These are phyloP conservation scores for Crotophaga sulcirostris DNA, from an alignment of 2,113 vertebrate species.

Conservation along the genomic window DNA sequence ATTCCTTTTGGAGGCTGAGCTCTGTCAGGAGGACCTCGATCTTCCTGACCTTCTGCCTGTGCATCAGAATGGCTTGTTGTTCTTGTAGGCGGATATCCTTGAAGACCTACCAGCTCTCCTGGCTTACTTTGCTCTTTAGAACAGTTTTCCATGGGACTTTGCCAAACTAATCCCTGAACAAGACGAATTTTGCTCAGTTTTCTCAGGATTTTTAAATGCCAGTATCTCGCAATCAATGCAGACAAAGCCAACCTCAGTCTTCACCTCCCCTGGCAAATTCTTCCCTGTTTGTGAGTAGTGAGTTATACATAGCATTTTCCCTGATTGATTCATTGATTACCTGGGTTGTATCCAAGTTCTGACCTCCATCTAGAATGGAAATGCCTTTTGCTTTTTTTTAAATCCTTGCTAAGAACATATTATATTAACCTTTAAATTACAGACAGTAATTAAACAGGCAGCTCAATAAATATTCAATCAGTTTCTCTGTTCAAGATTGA, in stretches of 20 bases:
- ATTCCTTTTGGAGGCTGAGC: background rate
- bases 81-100: background rate
- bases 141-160: background rate
- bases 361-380: background rate
- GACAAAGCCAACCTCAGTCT: background rate
- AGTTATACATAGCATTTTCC: background rate
- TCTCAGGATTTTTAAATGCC: background rate
- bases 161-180: background rate
- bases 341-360: background rate
- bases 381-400: background rate
- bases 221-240: background rate
- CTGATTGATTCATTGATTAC: background rate
- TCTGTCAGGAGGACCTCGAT: rapidly evolving
- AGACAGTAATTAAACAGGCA: background rate
- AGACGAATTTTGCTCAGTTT: background rate
- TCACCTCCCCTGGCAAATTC: background rate
- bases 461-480: background rate
- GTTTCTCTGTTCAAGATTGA: background rate
- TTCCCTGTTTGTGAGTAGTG: background rate
- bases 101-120: background rate
- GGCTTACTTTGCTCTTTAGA: background rate
- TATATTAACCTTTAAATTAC: background rate
- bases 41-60: background rate
- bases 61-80: background rate
- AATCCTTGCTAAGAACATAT: background rate